Evolutionary conservation across 2,888 invertebrate species (phyloP).

Genomic region (Oxytorus armatus): DNA sequence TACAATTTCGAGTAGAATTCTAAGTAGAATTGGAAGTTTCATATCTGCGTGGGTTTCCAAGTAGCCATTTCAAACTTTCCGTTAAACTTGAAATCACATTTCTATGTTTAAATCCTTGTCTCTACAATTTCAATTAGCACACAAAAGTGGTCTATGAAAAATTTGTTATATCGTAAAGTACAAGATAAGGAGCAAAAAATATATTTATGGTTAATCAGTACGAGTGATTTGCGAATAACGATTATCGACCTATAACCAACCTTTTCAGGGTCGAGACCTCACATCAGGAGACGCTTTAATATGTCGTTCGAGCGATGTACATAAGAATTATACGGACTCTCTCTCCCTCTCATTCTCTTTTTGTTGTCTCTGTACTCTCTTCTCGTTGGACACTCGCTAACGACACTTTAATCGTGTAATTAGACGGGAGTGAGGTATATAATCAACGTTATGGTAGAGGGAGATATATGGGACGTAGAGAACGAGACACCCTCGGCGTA

Average conservation of each 20-base stretch:
- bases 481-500: slow-evolving; percentile 23
- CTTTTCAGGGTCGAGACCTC: slow-evolving; percentile 1
- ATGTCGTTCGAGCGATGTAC: slow-evolving; percentile 10
- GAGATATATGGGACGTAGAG: slow-evolving; percentile 20
- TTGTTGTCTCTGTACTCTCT: slow-evolving; percentile 18
- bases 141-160: too few relatives aligned
- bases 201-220: neutral
- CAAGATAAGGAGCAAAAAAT: neutral
- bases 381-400: slow-evolving; percentile 59
- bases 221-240: neutral
- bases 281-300: neutral
- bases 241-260: slow-evolving; percentile 22
- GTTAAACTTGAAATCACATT: too few relatives aligned
- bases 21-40: too few relatives aligned
- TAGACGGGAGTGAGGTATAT: slow-evolving; percentile 51
- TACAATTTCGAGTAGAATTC: too few relatives aligned
- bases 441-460: slow-evolving; percentile 13
- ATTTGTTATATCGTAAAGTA: neutral
- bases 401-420: slow-evolving; percentile 68
- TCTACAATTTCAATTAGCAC: too few relatives aligned
- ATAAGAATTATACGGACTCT: slow-evolving; percentile 31
- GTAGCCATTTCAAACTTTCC: too few relatives aligned
- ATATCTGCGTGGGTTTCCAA: too few relatives aligned
- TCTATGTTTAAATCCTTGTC: too few relatives aligned
- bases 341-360: slow-evolving; percentile 14